Base-by-base conservation (phyloP, 23 tunicate genomes). In the Ciona savignyi region DNA sequence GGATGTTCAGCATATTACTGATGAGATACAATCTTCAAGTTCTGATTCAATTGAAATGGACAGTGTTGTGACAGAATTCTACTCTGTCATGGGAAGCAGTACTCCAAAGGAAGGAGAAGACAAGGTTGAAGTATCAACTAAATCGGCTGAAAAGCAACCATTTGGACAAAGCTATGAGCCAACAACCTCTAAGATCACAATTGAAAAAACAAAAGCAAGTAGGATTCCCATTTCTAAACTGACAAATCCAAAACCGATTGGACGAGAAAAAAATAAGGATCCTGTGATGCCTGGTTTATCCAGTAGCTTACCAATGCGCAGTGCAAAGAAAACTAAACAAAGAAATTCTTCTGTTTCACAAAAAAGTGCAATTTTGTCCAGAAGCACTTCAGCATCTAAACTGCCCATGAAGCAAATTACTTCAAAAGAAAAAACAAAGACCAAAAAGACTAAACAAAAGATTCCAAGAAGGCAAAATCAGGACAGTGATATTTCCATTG, bases 321-420 rank as follows among this genome's bases (percentile, higher is more conserved):
- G 11, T 42, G 9, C 56, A 6, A 15, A 15, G 56, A 42, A 42
- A 15, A 42, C 9, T 6, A 42, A 42, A 42, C 9, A 15, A 42
- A 15, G 15, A 9, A 15, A 42, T 42, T 6, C 9, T 9, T 42
- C 56, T 15, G 9, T 15, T 42, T 42, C 56, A 9, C 9, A 6
- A 15, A 9, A 42, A 42, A 42, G 56, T 6, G 15, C 9, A 15
- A 15, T 9, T 42, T 63, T n/a, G 28, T 25, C 67, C 24, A 72
- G 78, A 60, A 23, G 68, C 1, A 27, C 75, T 31, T 67, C 85
- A 22, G 62, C 75, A 30, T 82, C 87, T n/a, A 82, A 74, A 49
- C 68, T 82, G 2, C 80, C 87, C 21, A 80, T 82, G 62, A 51
- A 75, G 66, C 48, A 70, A 31, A n/a, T 34, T 1, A 70, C 67